Evolutionary conservation across 23 tunicate genomes (phyloP), one percentile per base, ranked within the genome.

Genomic region (Halocynthia aurantium): DNA sequence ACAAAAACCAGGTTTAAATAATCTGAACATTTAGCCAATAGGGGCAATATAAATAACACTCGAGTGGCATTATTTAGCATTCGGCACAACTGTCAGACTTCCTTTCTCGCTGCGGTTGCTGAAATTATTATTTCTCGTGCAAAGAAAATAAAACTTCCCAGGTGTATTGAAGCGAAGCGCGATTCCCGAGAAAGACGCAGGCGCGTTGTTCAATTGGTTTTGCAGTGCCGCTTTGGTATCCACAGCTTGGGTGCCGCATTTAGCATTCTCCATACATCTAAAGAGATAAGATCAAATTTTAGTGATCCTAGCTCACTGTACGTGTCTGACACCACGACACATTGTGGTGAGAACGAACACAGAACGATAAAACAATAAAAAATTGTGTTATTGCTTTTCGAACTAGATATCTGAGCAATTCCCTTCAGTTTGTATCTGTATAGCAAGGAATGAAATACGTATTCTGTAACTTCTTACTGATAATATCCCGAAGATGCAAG

Each of bases 41-140:
- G 4, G 2, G 44, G 44, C 44, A 31, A 31, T 31, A 31, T 4
- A 31, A 31, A 31, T 31, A 0, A 13, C 17, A 1, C 63, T 1
- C 4, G 63, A 13, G 17, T 58, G 15, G 63, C 17, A 58, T n/a
- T 13, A 13, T 13, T n/a, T n/a, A 58, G 17, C 4, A 13, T 58
- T 58, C 63, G 63, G 2, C 1, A 58, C 17, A 65, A 86, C 86
- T 8, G 62, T 71, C 22, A 91, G 61, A 51, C 52, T 56, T 11
- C 98, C 98, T 76, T 93, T 93, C 73, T 93, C 96, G 50, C 95
- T 90, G 49, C 98, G 77, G 77, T 93, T 93, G 22, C 84, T 79
- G 60, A 93, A 93, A 70, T 88, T 93, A 78, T 93, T 93, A 80
- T 93, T 93, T 61, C 98, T 72, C 7, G 90, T 77, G 81, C 98